Evolutionary conservation across 35 echinoderm and acorn worm genomes (phyloP).

Genomic region (Heliocidaris erythrogramma): DNA sequence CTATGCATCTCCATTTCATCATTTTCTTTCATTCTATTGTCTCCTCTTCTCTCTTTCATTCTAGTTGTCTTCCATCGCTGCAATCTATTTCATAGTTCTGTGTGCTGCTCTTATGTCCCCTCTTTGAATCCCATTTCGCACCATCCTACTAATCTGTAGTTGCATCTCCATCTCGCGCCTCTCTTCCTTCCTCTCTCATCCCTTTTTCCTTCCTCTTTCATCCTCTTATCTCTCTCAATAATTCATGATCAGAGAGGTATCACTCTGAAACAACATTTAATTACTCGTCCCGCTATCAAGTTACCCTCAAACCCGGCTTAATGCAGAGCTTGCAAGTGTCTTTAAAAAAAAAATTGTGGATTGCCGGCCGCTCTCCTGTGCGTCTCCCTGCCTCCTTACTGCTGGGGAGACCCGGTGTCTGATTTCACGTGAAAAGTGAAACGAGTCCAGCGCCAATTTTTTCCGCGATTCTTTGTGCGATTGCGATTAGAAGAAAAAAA

Average conservation of each 20-base stretch:
- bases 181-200: not conserved
- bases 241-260: not conserved
- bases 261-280: conserved; percentile 17
- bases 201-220: not conserved
- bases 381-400: not conserved
- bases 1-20: not conserved
- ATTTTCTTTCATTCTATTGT: not conserved
- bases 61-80: not conserved
- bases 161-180: not conserved
- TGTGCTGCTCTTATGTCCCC: not conserved
- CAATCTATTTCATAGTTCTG: not conserved
- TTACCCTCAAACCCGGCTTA: not conserved
- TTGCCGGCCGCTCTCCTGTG: conserved; percentile 1
- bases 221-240: conserved; percentile 4
- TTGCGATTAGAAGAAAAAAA: not conserved
- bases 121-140: not conserved
- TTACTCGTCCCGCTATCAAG: conserved; percentile 15
- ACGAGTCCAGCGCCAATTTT: not conserved
- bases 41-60: not conserved
- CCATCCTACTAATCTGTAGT: not conserved
- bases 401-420: not conserved
- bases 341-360: not conserved
- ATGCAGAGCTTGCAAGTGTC: not conserved
- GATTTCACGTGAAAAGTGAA: conserved; percentile 11
- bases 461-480: conserved; percentile 1